These are phyloP conservation scores for Rhimphoctona megacephalus DNA, from an alignment of 2,888 invertebrate genomes.

Conservation along the genomic window DNA sequence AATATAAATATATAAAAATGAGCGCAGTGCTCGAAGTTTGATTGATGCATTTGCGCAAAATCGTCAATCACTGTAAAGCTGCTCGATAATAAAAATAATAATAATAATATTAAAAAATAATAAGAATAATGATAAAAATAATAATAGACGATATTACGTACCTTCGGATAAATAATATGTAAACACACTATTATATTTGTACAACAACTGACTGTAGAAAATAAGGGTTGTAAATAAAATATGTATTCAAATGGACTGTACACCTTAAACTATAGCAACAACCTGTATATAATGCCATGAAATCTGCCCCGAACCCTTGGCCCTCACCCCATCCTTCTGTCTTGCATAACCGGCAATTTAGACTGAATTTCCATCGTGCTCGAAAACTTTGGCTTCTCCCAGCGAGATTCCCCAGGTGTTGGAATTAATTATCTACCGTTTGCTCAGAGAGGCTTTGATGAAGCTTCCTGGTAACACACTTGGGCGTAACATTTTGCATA, in stretches of 20 bases:
- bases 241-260: constrained; percentile 66
- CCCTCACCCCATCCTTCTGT: constrained; percentile 18
- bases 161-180: constrained; percentile 61
- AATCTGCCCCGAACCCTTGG: constrained; percentile 3
- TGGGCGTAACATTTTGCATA: constrained; percentile 66
- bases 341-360: constrained; percentile 68
- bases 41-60: constrained; percentile 32
- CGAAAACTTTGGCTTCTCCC: constrained; percentile 30
- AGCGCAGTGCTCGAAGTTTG: constrained; percentile 20
- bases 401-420: constrained; percentile 64
- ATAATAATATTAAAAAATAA: background rate
- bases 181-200: constrained; percentile 76
- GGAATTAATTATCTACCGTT: constrained; percentile 69
- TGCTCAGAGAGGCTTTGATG: constrained; percentile 30
- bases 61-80: constrained; percentile 42
- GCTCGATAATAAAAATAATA: constrained; percentile 34
- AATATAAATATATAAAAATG: background rate
- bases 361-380: constrained; percentile 61
- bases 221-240: constrained; percentile 75
- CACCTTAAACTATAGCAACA: constrained; percentile 17
- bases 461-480: constrained; percentile 6
- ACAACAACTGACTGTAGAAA: constrained; percentile 71
- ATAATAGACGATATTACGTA: constrained; percentile 39
- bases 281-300: constrained; percentile 57
- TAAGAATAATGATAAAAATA: constrained; percentile 22